These are phyloP conservation scores for Pachyramphus minor DNA, from an alignment of 2,113 vertebrate species.

Conservation along the genomic window DNA sequence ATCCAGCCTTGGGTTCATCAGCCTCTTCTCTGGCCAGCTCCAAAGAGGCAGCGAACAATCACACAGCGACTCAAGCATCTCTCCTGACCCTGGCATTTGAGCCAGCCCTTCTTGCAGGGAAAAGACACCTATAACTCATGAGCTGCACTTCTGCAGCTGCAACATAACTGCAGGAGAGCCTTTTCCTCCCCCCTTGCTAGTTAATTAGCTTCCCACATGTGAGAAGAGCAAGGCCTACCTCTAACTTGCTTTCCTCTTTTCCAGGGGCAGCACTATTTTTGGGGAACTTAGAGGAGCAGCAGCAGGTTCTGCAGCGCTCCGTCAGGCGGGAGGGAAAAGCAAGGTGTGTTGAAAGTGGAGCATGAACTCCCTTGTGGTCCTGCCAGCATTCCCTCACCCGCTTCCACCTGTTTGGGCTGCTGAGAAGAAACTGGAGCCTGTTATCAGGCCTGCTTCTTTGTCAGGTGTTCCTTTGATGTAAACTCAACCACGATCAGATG, in stretches of 20 bases:
- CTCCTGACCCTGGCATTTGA: background rate
- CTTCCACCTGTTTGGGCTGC: background rate
- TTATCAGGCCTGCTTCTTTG: constrained; percentile 19
- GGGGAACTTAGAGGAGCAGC: background rate
- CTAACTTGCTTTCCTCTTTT: background rate
- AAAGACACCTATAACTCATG: background rate
- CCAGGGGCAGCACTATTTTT: background rate
- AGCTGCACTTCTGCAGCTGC: background rate
- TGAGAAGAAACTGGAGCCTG: background rate
- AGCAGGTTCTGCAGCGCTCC: background rate
- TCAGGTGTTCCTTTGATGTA: constrained; percentile 35
- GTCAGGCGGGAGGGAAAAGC: background rate
- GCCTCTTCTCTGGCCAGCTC: background rate
- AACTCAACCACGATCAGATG: background rate
- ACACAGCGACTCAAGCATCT: accelerated
- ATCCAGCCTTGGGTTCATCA: background rate
- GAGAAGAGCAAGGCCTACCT: background rate
- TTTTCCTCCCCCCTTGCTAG: background rate
- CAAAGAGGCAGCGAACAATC: background rate
- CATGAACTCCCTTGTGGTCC: background rate
- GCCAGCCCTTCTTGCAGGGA: background rate
- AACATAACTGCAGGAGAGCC: background rate
- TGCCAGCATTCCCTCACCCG: background rate
- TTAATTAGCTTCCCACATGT: accelerated
- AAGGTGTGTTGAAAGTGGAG: background rate